phyloP scores from a whole-genome alignment of 2,888 invertebrate genomes.

The Drosophila subquinaria region DNA sequence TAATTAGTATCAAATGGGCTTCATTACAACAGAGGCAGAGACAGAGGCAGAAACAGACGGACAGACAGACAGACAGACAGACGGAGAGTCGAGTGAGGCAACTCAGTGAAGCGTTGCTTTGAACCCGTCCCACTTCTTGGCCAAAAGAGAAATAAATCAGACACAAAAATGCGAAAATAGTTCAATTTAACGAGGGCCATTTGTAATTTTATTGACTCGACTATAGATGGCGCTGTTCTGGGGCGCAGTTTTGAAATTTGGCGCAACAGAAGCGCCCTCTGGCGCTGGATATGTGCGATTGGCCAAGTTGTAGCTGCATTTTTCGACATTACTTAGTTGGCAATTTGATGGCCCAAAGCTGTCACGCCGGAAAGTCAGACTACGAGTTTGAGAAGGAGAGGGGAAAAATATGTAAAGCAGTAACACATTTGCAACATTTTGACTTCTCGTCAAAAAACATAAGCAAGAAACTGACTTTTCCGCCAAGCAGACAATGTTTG shows the following conservation, averaged over 20 bases:
- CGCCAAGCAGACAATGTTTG: slow-evolving; percentile 64
- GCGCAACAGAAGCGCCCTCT: slow-evolving; percentile 67
- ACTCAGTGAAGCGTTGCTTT: slow-evolving; percentile 53
- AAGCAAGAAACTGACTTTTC: slow-evolving; percentile 31
- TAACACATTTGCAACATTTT: slow-evolving; percentile 72
- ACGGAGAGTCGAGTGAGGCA: slow-evolving; percentile 9
- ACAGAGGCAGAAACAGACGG: not conserved
- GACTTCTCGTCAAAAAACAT: slow-evolving; percentile 68
- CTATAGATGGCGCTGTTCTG: slow-evolving; percentile 57
- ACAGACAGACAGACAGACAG: not conserved
- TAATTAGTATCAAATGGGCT: slow-evolving; percentile 70
- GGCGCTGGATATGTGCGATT: slow-evolving; percentile 58
- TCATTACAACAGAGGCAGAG: slow-evolving; percentile 49
- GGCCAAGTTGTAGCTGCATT: slow-evolving; percentile 43
- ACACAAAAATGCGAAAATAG: slow-evolving; percentile 56
- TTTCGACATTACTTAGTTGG: slow-evolving; percentile 75
- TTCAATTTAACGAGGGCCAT: slow-evolving; percentile 73
- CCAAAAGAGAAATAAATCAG: not conserved
- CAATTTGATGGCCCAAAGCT: slow-evolving; percentile 81
- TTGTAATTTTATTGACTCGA: slow-evolving; percentile 74
- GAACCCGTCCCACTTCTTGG: slow-evolving; percentile 1
- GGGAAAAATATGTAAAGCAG: slow-evolving; percentile 42
- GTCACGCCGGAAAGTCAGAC: slow-evolving; percentile 73
- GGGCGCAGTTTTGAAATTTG: slow-evolving; percentile 61
- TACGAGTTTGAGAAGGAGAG: not conserved